Evolutionary conservation across 2,113 vertebrate genomes (phyloP).

Genomic region (Paradoxurus hermaphroditus): DNA sequence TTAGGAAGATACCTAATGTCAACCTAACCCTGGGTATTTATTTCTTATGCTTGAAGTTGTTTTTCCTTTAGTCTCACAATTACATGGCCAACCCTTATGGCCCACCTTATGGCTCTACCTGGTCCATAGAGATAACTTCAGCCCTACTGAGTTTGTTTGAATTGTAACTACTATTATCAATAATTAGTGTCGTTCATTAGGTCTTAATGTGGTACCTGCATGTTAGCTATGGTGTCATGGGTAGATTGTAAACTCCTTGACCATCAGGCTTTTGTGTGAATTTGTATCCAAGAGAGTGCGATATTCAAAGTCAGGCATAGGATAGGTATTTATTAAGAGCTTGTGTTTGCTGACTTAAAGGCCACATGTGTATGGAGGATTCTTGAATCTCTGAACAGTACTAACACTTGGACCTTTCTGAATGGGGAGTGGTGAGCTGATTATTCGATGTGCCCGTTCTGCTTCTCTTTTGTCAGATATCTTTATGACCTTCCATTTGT

Average conservation of each 20-base stretch:
- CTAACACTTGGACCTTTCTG: neutral
- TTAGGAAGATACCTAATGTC: neutral
- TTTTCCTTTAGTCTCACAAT: neutral
- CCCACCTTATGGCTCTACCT: neutral
- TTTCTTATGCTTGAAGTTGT: neutral
- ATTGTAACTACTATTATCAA: neutral
- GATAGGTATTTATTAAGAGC: neutral
- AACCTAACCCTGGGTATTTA: neutral
- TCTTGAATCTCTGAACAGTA: neutral
- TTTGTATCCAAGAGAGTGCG: neutral
- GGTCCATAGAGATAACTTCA: neutral
- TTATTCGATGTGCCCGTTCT: neutral
- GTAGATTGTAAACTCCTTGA: neutral
- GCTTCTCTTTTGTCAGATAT: neutral
- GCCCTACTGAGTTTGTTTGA: neutral
- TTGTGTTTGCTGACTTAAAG: neutral
- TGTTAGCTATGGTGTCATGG: neutral
- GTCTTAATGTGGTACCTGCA: neutral
- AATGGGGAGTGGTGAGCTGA: neutral
- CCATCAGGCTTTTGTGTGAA: neutral
- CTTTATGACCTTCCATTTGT: neutral
- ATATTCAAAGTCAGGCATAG: neutral
- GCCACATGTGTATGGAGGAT: neutral
- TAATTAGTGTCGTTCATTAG: neutral
- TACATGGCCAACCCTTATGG: neutral